Percentiles rank a stretch among this genome's conserved stretches.
Evolutionary conservation across 2,888 invertebrate genomes (phyloP).

Genomic region (Leptogaster cylindrica): DNA sequence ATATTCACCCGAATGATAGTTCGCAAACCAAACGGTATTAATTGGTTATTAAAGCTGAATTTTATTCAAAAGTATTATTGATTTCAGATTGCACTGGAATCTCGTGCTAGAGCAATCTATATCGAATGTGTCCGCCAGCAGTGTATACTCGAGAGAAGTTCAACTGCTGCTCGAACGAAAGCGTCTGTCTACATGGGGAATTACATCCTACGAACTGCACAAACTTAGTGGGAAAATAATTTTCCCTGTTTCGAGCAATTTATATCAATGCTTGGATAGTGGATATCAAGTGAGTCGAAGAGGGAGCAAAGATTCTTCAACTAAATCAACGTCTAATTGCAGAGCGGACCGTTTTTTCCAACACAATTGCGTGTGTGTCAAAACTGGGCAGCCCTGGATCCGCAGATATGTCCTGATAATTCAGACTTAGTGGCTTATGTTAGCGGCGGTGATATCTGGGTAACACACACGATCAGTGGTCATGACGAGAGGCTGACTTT

Average conservation of each 20-base stretch:
- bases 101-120: slow-evolving; percentile 81
- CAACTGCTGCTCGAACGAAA: slow-evolving; percentile 91
- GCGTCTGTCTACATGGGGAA: slow-evolving; percentile 89
- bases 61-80: slow-evolving; percentile 5
- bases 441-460: slow-evolving; percentile 89
- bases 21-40: slow-evolving; percentile 23
- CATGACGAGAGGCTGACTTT: slow-evolving; percentile 75
- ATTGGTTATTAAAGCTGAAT: background rate
- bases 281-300: slow-evolving; percentile 72
- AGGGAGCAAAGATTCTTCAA: background rate
- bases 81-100: slow-evolving; percentile 75
- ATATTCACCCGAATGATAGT: slow-evolving; percentile 70
- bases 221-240: slow-evolving; percentile 81
- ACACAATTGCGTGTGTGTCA: slow-evolving; percentile 69
- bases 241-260: slow-evolving; percentile 86
- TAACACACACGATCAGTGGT: slow-evolving; percentile 69
- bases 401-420: slow-evolving; percentile 69
- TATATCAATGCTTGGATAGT: slow-evolving; percentile 84
- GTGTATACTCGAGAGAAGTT: slow-evolving; percentile 81
- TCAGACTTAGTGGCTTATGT: slow-evolving; percentile 86
- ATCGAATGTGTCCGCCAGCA: slow-evolving; percentile 68
- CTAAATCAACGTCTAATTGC: slow-evolving; percentile 18
- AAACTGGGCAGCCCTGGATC: slow-evolving; percentile 76
- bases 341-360: slow-evolving; percentile 69
- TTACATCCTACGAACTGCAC: slow-evolving; percentile 91